Base-by-base conservation (phyloP, 1,140 invertebrate species). In the Drosophila nigromelanica region DNA sequence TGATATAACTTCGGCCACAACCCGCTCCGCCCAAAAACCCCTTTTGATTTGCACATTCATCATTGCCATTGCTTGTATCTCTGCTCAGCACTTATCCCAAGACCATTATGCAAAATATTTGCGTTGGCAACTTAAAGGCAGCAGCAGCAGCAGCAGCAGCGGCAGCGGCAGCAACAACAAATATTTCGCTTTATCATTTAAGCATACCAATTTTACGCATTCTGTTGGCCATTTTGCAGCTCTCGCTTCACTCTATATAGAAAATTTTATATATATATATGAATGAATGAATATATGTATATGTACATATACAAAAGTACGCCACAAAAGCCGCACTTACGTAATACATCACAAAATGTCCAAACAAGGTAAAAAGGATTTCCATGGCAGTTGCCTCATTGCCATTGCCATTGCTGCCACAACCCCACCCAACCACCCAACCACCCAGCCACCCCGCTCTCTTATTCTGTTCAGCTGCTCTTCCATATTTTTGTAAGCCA, bases 261-360 rank as follows among this genome's bases (percentile, higher is more conserved):
- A 59, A 72, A 58, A 59, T 72, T 72, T 52, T 61, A 72, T 12
- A 59, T n/a, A 43, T 15, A 42, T 27, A 6, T 8, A 21, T 12
- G 18, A 18, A 11, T 18, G 14, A 35, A 4, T 47, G 8, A 18
- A 12, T 47, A 12, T 27, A 27, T 11, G 8, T 54, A 54, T 45
- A 50, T 47, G 54, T 45, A 50, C 24, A 27, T 15, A 45, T 14
- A 72, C 54, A 72, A 67, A 67, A 72, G 64, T 69, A 78, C 55
- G 72, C 81, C 81, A 66, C 81, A 86, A 86, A 86, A 87, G 75
- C 81, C 81, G 82, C 81, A 86, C 81, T 86, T 86, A 86, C 81
- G 78, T 87, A 86, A 85, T 85, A 85, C 82, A 86, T 86, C 82
- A 86, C 78, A 82, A 82, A 86, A 86, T 87, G 82, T 86, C 81